Evolutionary conservation across 2,113 vertebrate species (phyloP), one percentile per base, ranked within the genome.

Genomic region (Rhineura floridana): DNA sequence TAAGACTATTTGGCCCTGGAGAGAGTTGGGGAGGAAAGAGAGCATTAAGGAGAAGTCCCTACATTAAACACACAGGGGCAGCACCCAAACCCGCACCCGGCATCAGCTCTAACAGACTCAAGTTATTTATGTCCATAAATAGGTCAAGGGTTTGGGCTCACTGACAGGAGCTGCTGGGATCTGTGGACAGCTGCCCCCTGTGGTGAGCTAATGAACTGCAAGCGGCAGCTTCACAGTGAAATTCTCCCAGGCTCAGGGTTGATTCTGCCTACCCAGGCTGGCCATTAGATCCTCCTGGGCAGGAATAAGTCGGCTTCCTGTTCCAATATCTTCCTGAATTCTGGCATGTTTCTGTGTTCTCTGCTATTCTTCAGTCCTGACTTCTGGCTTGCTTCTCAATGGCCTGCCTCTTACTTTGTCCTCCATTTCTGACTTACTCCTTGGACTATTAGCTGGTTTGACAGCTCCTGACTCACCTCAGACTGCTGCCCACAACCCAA

Each of bases 1-100:
- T 87, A 6, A 93, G 73, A 17, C 59, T 88, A 44, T 36, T 73
- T 1, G 87, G 85, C 19, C 93, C 91, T 94, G 78, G 9, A 86
- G 12, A 3, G 11, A n/a, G n/a, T n/a, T 8, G 39, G 21, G 50
- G 50, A 73, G 42, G 78, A 2, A 5, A 59, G 17, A 46, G 28
- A 36, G 23, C 19, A 72, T 33, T 52, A 76, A 33, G 69, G 59
- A 28, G 33, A 4, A 76, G 17, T 28, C 30, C 33, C 39, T 85
- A 62, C 7, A 44, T 76, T 59, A 28, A 48, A 46, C 48, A 69
- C 13, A 46, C 52, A 33, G 42, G 25, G 25, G 13, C n/a, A 55
- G 17, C 55, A 59, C 28, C 39, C 36, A 84, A 42, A 73, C 4
- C 33, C 50, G 19, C n/a, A 70, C 21, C 81, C 30, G 17, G 6